A percentile compares a stretch with the other conserved stretches of the same genome.
Evolutionary conservation across 2,888 invertebrate species (phyloP).

Genomic region (Glyphotaelius pellucidus): DNA sequence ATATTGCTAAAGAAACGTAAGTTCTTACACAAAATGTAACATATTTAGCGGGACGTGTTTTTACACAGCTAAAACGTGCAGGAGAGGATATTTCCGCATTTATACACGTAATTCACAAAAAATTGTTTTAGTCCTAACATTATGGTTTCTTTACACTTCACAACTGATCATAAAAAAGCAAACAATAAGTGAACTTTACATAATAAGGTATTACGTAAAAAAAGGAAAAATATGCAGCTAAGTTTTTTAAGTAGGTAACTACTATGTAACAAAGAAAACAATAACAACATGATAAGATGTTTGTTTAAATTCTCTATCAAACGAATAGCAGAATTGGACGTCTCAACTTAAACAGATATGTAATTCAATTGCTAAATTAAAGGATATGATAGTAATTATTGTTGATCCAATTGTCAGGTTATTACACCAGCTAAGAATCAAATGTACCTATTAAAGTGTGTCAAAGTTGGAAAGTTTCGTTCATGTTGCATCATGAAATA

Average conservation of each 20-base stretch:
- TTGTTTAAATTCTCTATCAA: not conserved
- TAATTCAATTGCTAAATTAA: not conserved
- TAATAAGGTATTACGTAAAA: not conserved
- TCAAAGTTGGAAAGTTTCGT: not conserved
- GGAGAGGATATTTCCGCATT: not conserved
- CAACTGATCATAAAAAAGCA: not conserved
- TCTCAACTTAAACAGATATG: not conserved
- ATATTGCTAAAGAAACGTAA: not conserved
- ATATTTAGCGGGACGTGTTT: not conserved
- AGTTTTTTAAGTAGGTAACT: no score
- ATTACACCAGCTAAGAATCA: not conserved
- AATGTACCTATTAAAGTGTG: not conserved
- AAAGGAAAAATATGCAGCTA: not conserved
- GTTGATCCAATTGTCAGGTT: not conserved
- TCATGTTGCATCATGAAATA: not conserved
- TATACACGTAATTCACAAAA: not conserved
- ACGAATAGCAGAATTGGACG: not conserved
- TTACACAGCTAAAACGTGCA: not conserved
- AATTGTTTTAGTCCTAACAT: not conserved
- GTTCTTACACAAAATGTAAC: not conserved
- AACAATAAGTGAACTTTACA: not conserved
- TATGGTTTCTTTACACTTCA: not conserved
- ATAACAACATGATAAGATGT: not conserved
- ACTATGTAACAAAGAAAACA: not conserved
- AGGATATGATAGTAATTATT: not conserved